Evolutionary conservation across 2,888 invertebrate genomes (phyloP).

Genomic region (Ischnura elegans): DNA sequence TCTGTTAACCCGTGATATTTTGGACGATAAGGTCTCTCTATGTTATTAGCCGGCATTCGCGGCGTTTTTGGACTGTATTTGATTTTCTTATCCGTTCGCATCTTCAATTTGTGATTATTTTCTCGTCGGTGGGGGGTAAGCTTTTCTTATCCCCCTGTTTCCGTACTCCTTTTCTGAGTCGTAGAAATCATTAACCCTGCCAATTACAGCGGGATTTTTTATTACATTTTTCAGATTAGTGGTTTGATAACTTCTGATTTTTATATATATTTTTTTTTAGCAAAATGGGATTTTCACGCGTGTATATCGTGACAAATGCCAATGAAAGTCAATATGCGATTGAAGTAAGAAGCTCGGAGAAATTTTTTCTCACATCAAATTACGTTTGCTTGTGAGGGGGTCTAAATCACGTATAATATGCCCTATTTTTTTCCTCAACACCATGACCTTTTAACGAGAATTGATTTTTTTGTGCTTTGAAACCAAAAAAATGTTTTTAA

Average conservation of each 20-base stretch:
- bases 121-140: neutral
- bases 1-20: neutral
- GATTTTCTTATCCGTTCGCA: neutral
- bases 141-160: neutral
- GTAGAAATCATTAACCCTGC: too few species aligned
- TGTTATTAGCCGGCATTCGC: neutral
- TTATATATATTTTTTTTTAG: neutral
- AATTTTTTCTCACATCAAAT: neutral
- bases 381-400: too few species aligned
- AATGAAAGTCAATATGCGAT: neutral
- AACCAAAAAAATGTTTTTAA: neutral
- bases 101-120: conserved; percentile 5
- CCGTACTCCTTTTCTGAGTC: too few species aligned
- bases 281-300: neutral
- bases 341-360: neutral
- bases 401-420: too few species aligned
- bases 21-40: neutral
- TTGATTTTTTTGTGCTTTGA: too few species aligned
- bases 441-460: too few species aligned
- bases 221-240: neutral
- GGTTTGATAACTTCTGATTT: neutral
- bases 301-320: neutral
- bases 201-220: too few species aligned
- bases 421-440: too few species aligned
- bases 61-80: neutral